phyloP scores from a whole-genome alignment of 2,888 invertebrate genomes.

The Ichneumon xanthorius region DNA sequence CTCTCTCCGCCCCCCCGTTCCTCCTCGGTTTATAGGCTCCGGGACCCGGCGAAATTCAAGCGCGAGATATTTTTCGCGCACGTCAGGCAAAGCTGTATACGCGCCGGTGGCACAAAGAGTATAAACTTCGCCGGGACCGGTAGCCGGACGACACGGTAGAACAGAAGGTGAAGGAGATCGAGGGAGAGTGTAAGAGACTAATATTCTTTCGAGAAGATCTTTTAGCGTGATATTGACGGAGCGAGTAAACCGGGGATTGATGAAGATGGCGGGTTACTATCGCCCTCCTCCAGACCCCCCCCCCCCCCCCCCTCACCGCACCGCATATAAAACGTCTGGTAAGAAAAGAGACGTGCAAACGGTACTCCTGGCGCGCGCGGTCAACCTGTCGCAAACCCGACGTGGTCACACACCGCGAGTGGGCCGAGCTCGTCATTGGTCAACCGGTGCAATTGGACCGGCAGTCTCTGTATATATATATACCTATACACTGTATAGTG shows the following conservation, averaged over 20 bases:
- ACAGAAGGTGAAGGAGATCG: conserved; percentile 10
- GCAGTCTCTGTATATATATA: conserved; percentile 23
- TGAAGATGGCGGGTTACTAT: conserved; percentile 63
- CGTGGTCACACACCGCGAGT: conserved; percentile 61
- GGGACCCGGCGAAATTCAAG: conserved; percentile 33
- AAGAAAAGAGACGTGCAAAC: conserved; percentile 57
- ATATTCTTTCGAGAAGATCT: conserved; percentile 18
- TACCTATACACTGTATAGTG: background rate
- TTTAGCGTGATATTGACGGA: conserved; percentile 42
- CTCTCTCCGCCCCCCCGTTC: background rate
- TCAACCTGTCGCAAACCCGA: conserved; percentile 68
- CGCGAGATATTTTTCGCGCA: conserved; percentile 58
- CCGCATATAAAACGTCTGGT: conserved; percentile 41
- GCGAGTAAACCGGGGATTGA: conserved; percentile 45
- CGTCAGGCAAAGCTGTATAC: conserved; percentile 40
- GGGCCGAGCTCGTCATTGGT: conserved; percentile 65
- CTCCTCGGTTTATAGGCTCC: background rate
- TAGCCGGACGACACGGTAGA: conserved; percentile 18
- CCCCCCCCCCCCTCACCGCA: background rate
- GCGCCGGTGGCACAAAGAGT: conserved; percentile 32
- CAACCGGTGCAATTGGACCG: conserved; percentile 64
- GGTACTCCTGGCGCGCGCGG: conserved; percentile 63
- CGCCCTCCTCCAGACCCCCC: background rate
- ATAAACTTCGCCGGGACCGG: conserved; percentile 18
- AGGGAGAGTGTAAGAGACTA: background rate